A percentile compares a stretch with the other conserved stretches of the same genome.
These are phyloP conservation scores for Porites rus DNA, from an alignment of 92 coral and sea anemone species.

Conservation along the genomic window DNA sequence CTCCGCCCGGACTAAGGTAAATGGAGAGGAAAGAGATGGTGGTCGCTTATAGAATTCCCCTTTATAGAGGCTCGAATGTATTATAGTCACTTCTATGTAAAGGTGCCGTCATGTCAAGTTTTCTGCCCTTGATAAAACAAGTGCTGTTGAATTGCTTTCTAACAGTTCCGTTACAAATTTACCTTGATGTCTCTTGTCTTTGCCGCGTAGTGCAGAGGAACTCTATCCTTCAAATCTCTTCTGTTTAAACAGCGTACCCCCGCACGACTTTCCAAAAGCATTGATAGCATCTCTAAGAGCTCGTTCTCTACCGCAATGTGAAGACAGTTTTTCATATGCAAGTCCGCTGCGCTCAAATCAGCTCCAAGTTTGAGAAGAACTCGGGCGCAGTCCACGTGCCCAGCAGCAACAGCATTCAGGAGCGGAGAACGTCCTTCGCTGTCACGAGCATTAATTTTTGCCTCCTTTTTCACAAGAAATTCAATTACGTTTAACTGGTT, in stretches of 20 bases:
- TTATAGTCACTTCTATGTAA: too few species aligned
- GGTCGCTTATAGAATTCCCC: too few species aligned
- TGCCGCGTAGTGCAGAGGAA: slow-evolving; percentile 81
- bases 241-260: slow-evolving; percentile 38
- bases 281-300: slow-evolving; percentile 46
- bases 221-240: slow-evolving; percentile 67
- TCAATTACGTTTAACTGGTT: slow-evolving; percentile 46
- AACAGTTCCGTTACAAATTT: background rate
- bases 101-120: too few species aligned
- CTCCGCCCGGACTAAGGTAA: too few species aligned
- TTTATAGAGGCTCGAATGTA: too few species aligned
- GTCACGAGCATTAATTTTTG: slow-evolving; percentile 65
- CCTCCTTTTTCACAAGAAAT: slow-evolving; percentile 68
- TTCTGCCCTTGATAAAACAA: too few species aligned
- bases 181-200: slow-evolving; percentile 62
- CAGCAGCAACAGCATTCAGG: slow-evolving; percentile 73
- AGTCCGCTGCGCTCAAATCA: slow-evolving; percentile 57
- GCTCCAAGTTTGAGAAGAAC: slow-evolving; percentile 58
- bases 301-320: slow-evolving; percentile 76
- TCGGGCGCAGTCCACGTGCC: slow-evolving; percentile 30
- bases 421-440: slow-evolving; percentile 61
- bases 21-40: too few species aligned
- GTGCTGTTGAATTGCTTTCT: background rate
- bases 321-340: slow-evolving; percentile 56
- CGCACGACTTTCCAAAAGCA: slow-evolving; percentile 45